Evolutionary conservation across 2,888 invertebrate genomes (phyloP).

Genomic region (Diaphora mendica): DNA sequence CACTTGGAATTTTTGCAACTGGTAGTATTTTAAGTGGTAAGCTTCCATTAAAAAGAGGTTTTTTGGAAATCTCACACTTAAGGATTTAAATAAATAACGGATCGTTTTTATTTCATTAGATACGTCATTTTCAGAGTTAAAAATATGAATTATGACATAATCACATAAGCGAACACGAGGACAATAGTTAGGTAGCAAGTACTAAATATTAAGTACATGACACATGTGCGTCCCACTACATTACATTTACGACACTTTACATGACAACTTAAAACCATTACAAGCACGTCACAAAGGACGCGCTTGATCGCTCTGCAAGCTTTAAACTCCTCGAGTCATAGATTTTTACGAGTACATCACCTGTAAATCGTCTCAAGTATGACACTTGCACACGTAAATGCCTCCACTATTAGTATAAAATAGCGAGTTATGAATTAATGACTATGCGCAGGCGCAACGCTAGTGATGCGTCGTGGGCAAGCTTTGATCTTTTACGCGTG

Average conservation of each 20-base stretch:
- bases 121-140: neutral
- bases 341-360: constrained; percentile 12
- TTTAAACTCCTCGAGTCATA: neutral
- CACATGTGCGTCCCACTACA: neutral
- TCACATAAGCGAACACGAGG: too few species aligned
- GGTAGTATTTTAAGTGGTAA: too few species aligned
- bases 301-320: neutral
- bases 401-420: neutral
- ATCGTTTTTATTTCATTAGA: too few species aligned
- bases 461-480: neutral
- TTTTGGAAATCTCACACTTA: neutral
- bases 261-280: neutral
- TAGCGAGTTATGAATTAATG: constrained; percentile 1
- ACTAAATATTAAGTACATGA: neutral
- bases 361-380: constrained; percentile 8
- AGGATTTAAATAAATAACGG: too few species aligned
- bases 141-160: too few species aligned
- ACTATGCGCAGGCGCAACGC: neutral
- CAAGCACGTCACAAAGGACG: neutral
- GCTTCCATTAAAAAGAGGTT: too few species aligned
- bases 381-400: neutral
- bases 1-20: too few species aligned
- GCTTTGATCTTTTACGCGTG: constrained; percentile 9
- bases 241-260: neutral
- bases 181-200: too few species aligned